A percentile compares a stretch with the other conserved stretches of the same genome.
Evolutionary conservation across 1,140 invertebrate genomes (phyloP).

Genomic region (Dinoponera quadriceps): DNA sequence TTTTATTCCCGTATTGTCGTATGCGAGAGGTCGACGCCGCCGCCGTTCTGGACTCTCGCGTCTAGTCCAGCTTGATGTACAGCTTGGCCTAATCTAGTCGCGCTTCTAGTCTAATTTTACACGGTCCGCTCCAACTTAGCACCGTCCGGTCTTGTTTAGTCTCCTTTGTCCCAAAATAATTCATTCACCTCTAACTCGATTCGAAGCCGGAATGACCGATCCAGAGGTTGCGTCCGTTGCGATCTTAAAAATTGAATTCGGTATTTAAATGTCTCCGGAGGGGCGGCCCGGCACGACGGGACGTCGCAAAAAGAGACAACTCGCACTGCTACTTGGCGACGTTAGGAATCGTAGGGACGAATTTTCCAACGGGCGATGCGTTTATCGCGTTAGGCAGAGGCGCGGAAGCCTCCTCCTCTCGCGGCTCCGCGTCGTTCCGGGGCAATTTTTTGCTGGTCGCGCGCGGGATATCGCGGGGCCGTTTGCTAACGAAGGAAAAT

Average conservation of each 20-base stretch:
- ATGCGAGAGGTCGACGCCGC: slow-evolving; percentile 31
- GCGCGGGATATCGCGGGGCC: slow-evolving; percentile 2
- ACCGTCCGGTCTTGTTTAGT: slow-evolving; percentile 40
- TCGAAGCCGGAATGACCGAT: not conserved
- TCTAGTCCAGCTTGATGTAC: slow-evolving; percentile 30
- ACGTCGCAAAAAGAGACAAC: not conserved
- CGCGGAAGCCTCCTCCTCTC: not conserved
- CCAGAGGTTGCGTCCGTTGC: not conserved
- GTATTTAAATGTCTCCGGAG: slow-evolving; percentile 32
- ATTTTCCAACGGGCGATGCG: not conserved
- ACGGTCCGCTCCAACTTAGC: not conserved
- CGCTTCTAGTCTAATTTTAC: slow-evolving; percentile 49
- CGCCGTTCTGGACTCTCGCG: not conserved
- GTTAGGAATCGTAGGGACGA: slow-evolving; percentile 34
- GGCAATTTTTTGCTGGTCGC: slow-evolving; percentile 31
- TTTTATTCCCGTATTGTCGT: not conserved
- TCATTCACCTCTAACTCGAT: slow-evolving; percentile 38
- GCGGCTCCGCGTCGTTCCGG: slow-evolving; percentile 2
- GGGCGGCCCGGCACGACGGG: not conserved
- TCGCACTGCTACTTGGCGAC: not conserved
- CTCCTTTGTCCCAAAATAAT: slow-evolving; percentile 47
- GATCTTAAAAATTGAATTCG: slow-evolving; percentile 28
- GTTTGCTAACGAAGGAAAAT: slow-evolving; percentile 72
- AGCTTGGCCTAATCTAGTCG: slow-evolving; percentile 35
- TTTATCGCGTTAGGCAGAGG: slow-evolving; percentile 40